Conservation (phyloP, 1,140 invertebrate species). For the Micrasema minimum region DNA sequence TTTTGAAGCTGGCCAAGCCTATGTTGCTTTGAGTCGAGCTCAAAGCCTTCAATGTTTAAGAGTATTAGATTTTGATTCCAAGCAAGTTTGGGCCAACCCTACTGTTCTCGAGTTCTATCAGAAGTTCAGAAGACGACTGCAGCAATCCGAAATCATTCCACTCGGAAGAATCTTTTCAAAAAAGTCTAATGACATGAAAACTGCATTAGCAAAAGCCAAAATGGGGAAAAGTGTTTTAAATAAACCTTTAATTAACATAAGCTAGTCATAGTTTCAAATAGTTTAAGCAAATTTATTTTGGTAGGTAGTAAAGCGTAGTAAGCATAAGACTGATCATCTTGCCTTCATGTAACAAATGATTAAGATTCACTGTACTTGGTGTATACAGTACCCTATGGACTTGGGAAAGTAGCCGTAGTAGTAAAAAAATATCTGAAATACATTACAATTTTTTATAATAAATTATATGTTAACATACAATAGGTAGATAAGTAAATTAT, state of each 20-base stretch:
- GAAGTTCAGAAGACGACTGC: slow-evolving; percentile 71
- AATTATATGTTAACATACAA: too few species aligned
- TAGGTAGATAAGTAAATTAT: too few species aligned
- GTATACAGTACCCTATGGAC: too few species aligned
- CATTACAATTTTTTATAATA: too few species aligned
- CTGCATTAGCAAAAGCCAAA: slow-evolving; percentile 60
- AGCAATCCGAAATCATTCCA: slow-evolving; percentile 74
- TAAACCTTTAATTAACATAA: slow-evolving; percentile 50
- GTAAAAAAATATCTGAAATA: too few species aligned
- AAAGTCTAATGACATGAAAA: slow-evolving; percentile 60
- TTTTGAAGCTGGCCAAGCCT: slow-evolving; percentile 95
- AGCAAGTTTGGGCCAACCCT: slow-evolving; percentile 89
- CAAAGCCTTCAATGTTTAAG: slow-evolving; percentile 85
- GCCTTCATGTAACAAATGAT: too few species aligned
- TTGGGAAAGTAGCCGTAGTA: too few species aligned
- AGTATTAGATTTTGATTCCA: slow-evolving; percentile 87
- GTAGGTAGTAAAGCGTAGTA: too few species aligned
- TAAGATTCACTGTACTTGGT: too few species aligned
- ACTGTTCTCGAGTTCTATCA: slow-evolving; percentile 89
- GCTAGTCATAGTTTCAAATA: too few species aligned
- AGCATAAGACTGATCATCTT: too few species aligned
- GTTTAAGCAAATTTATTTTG: too few species aligned
- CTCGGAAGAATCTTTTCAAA: slow-evolving; percentile 69
- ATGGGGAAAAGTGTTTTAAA: slow-evolving; percentile 55
- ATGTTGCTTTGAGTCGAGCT: slow-evolving; percentile 93